Percentiles rank a stretch among this genome's conserved stretches.
phyloP scores from a whole-genome alignment of 2,113 vertebrate genomes.

The Procapra przewalskii region DNA sequence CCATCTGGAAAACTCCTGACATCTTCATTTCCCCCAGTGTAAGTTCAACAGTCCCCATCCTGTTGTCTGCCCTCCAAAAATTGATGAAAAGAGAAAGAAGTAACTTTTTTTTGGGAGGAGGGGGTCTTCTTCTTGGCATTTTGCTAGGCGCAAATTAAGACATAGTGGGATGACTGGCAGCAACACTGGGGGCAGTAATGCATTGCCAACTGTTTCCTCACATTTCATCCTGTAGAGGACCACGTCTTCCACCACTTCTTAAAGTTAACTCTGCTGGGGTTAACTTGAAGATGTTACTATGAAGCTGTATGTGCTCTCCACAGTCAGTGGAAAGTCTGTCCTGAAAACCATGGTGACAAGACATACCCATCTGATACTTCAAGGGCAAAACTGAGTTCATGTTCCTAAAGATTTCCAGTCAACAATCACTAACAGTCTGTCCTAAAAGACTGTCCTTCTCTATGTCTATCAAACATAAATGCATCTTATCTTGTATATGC shows the following conservation, averaged over 20 bases:
- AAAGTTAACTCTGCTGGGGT: not conserved
- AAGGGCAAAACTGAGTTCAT: slow-evolving; percentile 24
- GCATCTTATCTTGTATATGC: not conserved
- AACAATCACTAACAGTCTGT: not conserved
- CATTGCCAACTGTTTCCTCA: not conserved
- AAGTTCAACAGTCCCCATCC: slow-evolving; percentile 24
- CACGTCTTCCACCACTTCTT: not conserved
- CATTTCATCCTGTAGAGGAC: slow-evolving; percentile 19
- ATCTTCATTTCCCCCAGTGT: slow-evolving; percentile 43
- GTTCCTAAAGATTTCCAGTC: slow-evolving; percentile 20
- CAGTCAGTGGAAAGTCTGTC: not conserved
- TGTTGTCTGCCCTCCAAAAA: slow-evolving; percentile 52
- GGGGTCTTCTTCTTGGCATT: not conserved
- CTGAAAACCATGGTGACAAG: not conserved
- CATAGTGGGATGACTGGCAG: not conserved
- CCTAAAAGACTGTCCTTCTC: not conserved
- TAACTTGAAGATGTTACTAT: slow-evolving; percentile 36
- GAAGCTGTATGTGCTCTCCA: not conserved
- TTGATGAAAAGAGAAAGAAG: slow-evolving; percentile 26
- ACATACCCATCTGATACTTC: not conserved
- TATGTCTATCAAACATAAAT: not conserved
- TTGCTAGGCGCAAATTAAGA: slow-evolving; percentile 12
- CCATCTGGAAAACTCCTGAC: slow-evolving; percentile 62
- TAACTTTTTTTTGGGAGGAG: not conserved
- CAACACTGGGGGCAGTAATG: not conserved